Base-by-base conservation (phyloP, 2,888 invertebrate species). In the Thera obeliscata region DNA sequence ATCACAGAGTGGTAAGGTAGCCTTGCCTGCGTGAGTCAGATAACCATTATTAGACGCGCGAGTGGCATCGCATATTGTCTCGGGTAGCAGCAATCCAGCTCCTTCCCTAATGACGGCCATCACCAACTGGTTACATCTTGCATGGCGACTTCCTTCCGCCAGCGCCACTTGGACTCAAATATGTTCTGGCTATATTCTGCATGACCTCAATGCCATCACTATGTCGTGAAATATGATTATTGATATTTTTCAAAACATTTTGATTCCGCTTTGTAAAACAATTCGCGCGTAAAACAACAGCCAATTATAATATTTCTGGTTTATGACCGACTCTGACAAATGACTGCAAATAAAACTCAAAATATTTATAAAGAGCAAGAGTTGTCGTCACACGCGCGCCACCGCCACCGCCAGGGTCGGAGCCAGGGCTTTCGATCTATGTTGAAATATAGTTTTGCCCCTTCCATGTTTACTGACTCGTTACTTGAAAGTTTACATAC, bases 311-410 rank as follows among this genome's bases (percentile, higher is more conserved):
- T 36, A 56, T 56, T 54, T 41, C 56, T 46, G 43, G 56, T 52
- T 67, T 63, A 61, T 57, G 75, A 50, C n/a, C 9, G 52, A 59
- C 63, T 57, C 60, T 57, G 64, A 64, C 67, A 61, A 61, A 67
- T 58, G n/a, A 68, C 61, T 49, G 57, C 60, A 67, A 61, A 67
- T 61, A 61, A 64, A 64, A 38, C 33, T 49, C 54, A 64, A 57
- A 56, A 50, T 35, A 57, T 52, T 56, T 55, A 68, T 58, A 22
- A 64, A 64, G 57, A 58, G 57, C 48, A 59, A 50, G 49, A 57
- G 57, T 48, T 50, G 59, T 64, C 61, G 61, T 56, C 65, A 50
- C 65, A 55, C 36, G 48, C 55, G 59, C 46, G 60, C 52, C 8
- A 22, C 22, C 22, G 22, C 22, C 22, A 22, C 22, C 22, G 4